Base-by-base conservation (phyloP, 2,888 invertebrate species). In the Caradrina kadenii region DNA sequence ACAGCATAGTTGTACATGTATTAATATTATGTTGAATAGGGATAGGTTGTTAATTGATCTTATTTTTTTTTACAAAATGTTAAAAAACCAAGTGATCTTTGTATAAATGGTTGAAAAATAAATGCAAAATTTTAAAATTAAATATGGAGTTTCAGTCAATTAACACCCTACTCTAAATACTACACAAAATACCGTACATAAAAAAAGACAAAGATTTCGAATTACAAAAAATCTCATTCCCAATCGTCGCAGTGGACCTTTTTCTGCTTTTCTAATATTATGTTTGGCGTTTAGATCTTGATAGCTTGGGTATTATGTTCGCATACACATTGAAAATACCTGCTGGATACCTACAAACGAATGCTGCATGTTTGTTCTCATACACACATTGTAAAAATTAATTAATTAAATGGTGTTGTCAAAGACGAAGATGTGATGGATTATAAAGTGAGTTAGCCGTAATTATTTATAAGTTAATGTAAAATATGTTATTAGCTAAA, bases 111-210 rank as follows among this genome's bases (percentile, higher is more conserved):
- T 94, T 93, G 91, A 92, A 90, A 89, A 96, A 96, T 96, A 96
- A 96, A 96, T 91, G 92, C 93, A 88, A 92, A 91, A 91, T 89
- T 94, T 93, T 88, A 88, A 90, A 94, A 93, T 94, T 91, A 85
- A 89, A 90, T 89, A 90, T 96, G 95, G 96, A 96, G 96, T 96
- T 96, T 96, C 95, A 96, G 96, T 96, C 96, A 96, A 95, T 95
- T 95, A 95, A 94, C 95, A 95, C 95, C 95, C 95, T 95, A 94
- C 92, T 94, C 93, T 93, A 89, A 92, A 90, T 90, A 91, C 81
- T 71, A 73, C 76, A 69, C 73, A 68, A 65, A 66, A 68, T 6
- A 72, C 58, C 65, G 56, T 70, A 64, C 52, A 59, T 42, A 80
- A 60, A 65, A 55, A 63, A 48, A 60, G 56, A 73, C 76, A 73